Evolutionary conservation across 2,888 invertebrate species (phyloP).

Genomic region (Hofmannophila pseudospretella): DNA sequence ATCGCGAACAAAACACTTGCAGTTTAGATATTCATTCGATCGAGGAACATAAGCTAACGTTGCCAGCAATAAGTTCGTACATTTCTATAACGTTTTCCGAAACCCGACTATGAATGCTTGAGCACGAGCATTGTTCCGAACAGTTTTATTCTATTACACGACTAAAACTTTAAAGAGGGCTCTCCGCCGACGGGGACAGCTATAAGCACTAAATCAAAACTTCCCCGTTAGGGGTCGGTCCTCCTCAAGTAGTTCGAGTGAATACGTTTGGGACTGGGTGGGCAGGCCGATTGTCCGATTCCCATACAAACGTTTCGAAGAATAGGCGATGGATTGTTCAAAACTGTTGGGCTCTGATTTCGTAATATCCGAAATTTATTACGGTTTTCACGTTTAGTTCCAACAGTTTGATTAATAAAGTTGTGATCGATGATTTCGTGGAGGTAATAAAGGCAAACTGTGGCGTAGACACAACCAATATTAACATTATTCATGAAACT

Average conservation of each 20-base stretch:
- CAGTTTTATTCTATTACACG: constrained; percentile 74
- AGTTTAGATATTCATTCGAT: constrained; percentile 57
- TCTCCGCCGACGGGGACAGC: constrained; percentile 57
- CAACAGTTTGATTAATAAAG: neutral
- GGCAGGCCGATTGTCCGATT: constrained; percentile 46
- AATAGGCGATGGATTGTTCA: constrained; percentile 36
- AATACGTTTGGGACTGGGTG: constrained; percentile 50
- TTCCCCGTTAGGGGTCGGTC: constrained; percentile 56
- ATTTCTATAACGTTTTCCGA: constrained; percentile 43
- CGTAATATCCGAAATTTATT: constrained; percentile 9
- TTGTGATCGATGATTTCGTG: neutral
- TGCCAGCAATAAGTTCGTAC: constrained; percentile 50
- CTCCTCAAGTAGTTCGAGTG: constrained; percentile 51
- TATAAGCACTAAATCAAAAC: constrained; percentile 77
- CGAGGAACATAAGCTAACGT: constrained; percentile 50
- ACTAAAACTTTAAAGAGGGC: constrained; percentile 70
- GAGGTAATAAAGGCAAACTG: neutral
- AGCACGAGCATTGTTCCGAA: constrained; percentile 58
- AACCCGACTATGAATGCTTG: constrained; percentile 53
- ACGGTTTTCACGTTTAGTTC: constrained; percentile 7
- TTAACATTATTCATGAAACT: neutral
- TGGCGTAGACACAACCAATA: neutral
- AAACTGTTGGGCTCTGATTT: constrained; percentile 8
- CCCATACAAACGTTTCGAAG: constrained; percentile 45
- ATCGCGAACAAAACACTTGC: constrained; percentile 27